These are phyloP conservation scores for Ichneumon xanthorius DNA, from an alignment of 2,888 invertebrate genomes.

Conservation along the genomic window DNA sequence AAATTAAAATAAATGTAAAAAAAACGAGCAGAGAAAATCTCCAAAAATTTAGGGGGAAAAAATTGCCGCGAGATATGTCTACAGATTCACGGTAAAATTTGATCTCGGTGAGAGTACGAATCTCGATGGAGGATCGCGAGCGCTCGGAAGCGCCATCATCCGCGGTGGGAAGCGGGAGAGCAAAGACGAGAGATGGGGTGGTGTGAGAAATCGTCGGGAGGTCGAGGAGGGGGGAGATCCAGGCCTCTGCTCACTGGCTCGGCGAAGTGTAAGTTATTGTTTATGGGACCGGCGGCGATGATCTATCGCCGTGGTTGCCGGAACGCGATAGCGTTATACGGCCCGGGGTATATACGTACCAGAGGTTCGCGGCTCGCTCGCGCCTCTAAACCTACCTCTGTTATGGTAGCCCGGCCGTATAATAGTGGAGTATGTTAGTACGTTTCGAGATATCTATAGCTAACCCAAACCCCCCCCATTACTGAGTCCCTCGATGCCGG, in stretches of 20 bases:
- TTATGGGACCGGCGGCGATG: constrained; percentile 80
- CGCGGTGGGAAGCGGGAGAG: constrained; percentile 32
- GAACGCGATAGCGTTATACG: constrained; percentile 77
- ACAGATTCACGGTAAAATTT: constrained; percentile 19
- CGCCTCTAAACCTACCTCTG: constrained; percentile 39
- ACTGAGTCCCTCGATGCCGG: constrained; percentile 80
- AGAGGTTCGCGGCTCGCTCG: constrained; percentile 35
- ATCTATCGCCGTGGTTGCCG: constrained; percentile 81
- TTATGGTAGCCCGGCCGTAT: neutral
- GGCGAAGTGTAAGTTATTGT: constrained; percentile 82
- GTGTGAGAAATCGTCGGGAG: constrained; percentile 71
- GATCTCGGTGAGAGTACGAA: constrained; percentile 34
- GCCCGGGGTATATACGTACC: constrained; percentile 14
- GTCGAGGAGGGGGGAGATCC: constrained; percentile 33
- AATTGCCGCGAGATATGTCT: neutral
- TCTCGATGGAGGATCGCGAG: constrained; percentile 46
- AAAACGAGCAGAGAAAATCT: neutral
- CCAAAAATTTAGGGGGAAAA: constrained; percentile 1
- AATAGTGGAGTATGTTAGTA: constrained; percentile 4
- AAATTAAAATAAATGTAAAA: neutral
- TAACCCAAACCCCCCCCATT: constrained; percentile 79
- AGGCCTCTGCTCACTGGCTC: constrained; percentile 67
- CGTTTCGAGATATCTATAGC: constrained; percentile 58
- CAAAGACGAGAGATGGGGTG: constrained; percentile 27
- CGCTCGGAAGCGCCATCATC: constrained; percentile 37